phyloP scores from a whole-genome alignment of 2,797 vertebrate genomes.

The Limosa lapponica region DNA sequence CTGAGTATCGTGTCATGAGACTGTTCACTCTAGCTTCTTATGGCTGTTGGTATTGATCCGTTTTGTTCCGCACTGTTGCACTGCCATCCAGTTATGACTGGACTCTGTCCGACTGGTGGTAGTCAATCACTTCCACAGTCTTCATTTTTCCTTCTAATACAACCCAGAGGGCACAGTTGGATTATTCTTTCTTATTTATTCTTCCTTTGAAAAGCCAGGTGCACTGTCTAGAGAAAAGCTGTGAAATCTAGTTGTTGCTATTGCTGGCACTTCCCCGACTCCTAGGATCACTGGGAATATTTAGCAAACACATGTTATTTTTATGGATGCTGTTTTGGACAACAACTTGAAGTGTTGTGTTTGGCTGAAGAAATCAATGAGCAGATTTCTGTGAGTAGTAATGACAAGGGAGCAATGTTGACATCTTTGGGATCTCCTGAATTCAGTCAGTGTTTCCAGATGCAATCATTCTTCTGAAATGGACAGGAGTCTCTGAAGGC shows the following conservation, averaged over 20 bases:
- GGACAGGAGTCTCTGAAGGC: neutral
- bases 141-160: neutral
- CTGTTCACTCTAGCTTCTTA: neutral
- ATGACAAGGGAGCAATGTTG: neutral
- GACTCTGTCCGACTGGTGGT: neutral
- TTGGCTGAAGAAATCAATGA: neutral
- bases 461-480: neutral
- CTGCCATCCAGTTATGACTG: neutral
- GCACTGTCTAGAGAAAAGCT: neutral
- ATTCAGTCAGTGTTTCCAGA: neutral
- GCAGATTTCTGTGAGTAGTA: neutral
- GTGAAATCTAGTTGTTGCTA: neutral
- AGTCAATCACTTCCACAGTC: neutral
- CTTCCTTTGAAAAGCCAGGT: conserved; percentile 3
- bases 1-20: neutral
- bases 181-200: neutral
- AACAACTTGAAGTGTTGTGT: neutral
- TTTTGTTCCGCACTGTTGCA: neutral
- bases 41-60: neutral
- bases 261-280: neutral
- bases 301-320: neutral
- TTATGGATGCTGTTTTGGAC: neutral
- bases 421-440: neutral
- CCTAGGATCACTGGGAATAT: neutral
- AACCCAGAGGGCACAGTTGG: neutral